These are phyloP conservation scores for Teleogryllus oceanicus DNA, from an alignment of 2,888 invertebrate species.

Conservation along the genomic window DNA sequence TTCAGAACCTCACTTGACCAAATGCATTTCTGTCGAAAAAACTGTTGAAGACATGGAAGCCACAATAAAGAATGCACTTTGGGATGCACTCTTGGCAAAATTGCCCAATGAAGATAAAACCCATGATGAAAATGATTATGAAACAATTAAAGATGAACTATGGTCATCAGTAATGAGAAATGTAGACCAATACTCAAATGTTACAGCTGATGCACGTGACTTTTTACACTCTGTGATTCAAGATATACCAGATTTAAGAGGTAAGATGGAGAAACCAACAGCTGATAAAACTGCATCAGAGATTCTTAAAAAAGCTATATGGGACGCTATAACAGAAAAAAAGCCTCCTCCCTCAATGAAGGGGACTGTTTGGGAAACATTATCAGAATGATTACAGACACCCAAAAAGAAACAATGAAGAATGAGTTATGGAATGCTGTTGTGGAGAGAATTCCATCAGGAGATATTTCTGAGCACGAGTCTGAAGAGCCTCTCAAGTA, in stretches of 20 bases:
- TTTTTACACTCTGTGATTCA: background rate
- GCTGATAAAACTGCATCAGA: background rate
- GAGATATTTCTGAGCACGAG: background rate
- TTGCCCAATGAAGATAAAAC: slow-evolving; percentile 28
- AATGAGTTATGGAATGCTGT: background rate
- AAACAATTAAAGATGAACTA: background rate
- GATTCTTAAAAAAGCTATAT: background rate
- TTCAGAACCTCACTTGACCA: too few relatives aligned
- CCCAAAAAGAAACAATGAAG: background rate
- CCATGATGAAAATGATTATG: slow-evolving; percentile 12
- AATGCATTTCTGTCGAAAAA: too few relatives aligned
- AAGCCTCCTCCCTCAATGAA: background rate
- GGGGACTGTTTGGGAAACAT: background rate
- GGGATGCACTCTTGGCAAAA: background rate
- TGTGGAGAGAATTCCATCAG: background rate
- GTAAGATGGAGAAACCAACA: background rate
- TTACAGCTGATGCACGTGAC: background rate
- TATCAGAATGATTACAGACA: background rate
- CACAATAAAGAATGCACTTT: background rate
- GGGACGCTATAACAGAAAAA: background rate
- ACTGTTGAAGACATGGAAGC: background rate
- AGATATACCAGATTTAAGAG: background rate
- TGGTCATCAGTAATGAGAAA: background rate
- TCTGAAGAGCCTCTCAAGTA: background rate
- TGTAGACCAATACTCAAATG: background rate